phyloP scores from a whole-genome alignment of 2,797 vertebrate species.

The Sebastes elongatus region DNA sequence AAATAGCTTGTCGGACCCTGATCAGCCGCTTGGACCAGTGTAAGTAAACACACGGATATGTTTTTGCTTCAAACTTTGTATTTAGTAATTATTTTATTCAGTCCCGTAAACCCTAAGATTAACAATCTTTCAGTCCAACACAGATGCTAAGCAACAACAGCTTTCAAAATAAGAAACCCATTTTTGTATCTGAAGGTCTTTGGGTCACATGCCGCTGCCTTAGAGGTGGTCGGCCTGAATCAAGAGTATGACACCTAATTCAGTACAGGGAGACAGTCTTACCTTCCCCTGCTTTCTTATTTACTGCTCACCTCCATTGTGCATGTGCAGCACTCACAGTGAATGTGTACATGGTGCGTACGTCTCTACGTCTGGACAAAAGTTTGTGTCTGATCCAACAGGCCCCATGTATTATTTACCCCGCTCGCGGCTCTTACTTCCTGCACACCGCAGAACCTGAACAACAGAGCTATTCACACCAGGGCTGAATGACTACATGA shows the following conservation, averaged over 20 bases:
- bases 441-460: constrained; percentile 45
- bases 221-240: not conserved
- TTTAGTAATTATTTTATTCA: not conserved
- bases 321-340: not conserved
- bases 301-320: constrained; percentile 52
- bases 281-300: constrained; percentile 22
- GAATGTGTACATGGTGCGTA: constrained; percentile 7
- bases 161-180: not conserved
- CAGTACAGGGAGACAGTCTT: not conserved
- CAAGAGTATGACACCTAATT: not conserved
- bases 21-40: constrained; percentile 90
- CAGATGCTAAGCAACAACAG: not conserved
- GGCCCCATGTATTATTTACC: constrained; percentile 63
- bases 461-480: constrained; percentile 71
- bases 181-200: not conserved
- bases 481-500: constrained; percentile 54
- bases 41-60: constrained; percentile 56
- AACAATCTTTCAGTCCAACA: not conserved
- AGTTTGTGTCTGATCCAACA: constrained; percentile 44
- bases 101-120: not conserved
- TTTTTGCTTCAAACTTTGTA: not conserved
- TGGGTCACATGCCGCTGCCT: not conserved
- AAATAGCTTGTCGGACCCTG: constrained; percentile 89
- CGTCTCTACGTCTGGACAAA: constrained; percentile 22
- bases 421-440: constrained; percentile 28